These are phyloP conservation scores for Drosophila algonquin DNA, from an alignment of 2,888 invertebrate species.

Conservation along the genomic window DNA sequence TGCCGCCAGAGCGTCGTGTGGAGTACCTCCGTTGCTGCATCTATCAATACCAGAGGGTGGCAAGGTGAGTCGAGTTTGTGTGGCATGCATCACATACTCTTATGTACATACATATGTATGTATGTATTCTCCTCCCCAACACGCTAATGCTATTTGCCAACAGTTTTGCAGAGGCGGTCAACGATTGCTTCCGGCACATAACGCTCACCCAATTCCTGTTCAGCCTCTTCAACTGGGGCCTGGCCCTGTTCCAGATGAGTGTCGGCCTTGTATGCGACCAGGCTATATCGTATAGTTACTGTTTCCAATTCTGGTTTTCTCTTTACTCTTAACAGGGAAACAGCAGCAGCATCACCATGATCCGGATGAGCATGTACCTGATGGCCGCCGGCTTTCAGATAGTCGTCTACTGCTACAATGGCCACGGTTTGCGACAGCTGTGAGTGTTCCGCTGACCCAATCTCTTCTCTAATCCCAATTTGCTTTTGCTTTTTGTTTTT, in stretches of 20 bases:
- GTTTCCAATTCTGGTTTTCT: background rate
- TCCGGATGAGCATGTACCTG: constrained; percentile 80
- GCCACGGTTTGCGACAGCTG: constrained; percentile 70
- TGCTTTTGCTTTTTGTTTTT: constrained; percentile 19
- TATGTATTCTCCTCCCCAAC: background rate
- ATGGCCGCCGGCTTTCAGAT: constrained; percentile 72
- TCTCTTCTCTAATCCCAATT: background rate
- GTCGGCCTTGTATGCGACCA: constrained; percentile 50
- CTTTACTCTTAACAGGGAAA: constrained; percentile 47
- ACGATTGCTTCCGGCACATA: constrained; percentile 69
- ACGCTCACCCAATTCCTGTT: constrained; percentile 76
- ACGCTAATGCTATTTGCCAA: background rate
- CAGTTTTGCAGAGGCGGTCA: constrained; percentile 70
- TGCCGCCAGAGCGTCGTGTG: constrained; percentile 69
- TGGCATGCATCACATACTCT: background rate
- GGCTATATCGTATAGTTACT: no score
- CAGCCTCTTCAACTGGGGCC: constrained; percentile 72
- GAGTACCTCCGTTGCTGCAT: constrained; percentile 76
- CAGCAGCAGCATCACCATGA: constrained; percentile 45
- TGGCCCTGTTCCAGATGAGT: constrained; percentile 73
- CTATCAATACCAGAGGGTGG: constrained; percentile 69
- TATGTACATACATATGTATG: background rate
- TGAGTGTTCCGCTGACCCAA: constrained; percentile 30
- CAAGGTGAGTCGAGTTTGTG: constrained; percentile 49
- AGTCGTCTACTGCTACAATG: constrained; percentile 78